Evolutionary conservation across 2,888 invertebrate genomes (phyloP), one percentile per base, ranked within the genome.

Genomic region (Melinopterus prodromus): DNA sequence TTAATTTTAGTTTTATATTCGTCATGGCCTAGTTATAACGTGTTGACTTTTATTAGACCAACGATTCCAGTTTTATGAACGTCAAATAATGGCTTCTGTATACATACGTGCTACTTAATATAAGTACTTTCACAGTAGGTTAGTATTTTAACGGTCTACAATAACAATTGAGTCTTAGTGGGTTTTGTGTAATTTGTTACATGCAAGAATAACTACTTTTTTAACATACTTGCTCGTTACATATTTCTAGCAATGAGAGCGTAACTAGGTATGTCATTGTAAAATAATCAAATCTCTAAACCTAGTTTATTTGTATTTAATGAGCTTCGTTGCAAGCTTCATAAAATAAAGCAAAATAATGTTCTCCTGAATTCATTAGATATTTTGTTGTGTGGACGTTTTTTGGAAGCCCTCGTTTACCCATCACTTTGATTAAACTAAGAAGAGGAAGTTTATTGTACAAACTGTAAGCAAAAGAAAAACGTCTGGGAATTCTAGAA

Each of bases 171-270:
- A 9, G 12, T 53, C 12, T 53, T 53, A 53, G 2, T 7, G 7
- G 53, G 9, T 53, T 53, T 53, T 53, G 53, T 9, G 53, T 53
- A 53, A 53, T 53, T 53, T 3, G 2, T 12, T 9, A 53, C 7
- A 53, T 53, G 7, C 53, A 53, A 53, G 53, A 53, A 1, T 2
- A 12, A 7, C 2, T 53, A 12, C 26, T 26, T 26, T 26, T 26
- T 53, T 53, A 53, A 53, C 53, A 53, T 53, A 53, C 53, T 53
- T 53, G 53, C 53, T 53, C 53, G 53, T 53, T 53, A 53, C 53
- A 53, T 53, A 53, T 53, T 53, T 53, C 9, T 7, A 53, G 5
- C 53, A 53, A 53, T 53, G 53, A 53, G 53, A 53, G 53, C 53
- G 53, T 53, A 53, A 53, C 53, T 26, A 26, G 26, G 26, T 53